Evolutionary conservation across 2,113 vertebrate species (phyloP).

Genomic region (Channa maculata): DNA sequence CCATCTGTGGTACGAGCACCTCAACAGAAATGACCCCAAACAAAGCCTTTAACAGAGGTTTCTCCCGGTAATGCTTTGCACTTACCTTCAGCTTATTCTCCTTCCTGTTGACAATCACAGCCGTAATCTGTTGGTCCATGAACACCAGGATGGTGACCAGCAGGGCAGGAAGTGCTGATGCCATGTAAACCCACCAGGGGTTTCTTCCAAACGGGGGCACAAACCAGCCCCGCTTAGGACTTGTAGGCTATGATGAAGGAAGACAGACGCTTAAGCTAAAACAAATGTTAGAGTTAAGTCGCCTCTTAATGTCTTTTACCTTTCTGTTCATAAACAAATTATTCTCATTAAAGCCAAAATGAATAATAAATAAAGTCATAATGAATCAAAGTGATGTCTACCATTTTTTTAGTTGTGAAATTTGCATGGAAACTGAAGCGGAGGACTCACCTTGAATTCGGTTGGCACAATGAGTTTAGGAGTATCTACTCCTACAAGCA

Average conservation of each 20-base stretch:
- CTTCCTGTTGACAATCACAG: slow-evolving; percentile 98
- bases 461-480: slow-evolving; percentile 97
- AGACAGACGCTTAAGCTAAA: no score
- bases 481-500: slow-evolving; percentile 94
- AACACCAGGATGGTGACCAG: slow-evolving; percentile 98
- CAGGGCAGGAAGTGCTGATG: slow-evolving; percentile 91
- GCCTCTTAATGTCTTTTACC: no score
- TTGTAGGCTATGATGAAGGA: slow-evolving; percentile 88
- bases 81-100: slow-evolving; percentile 96
- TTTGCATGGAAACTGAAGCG: background rate
- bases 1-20: no score
- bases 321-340: no score
- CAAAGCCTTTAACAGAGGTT: no score
- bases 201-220: slow-evolving; percentile 95
- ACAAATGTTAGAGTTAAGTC: no score
- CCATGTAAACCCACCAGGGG: slow-evolving; percentile 98
- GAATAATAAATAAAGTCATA: no score
- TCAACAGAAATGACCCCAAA: no score
- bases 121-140: slow-evolving; percentile 99
- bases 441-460: slow-evolving; percentile 92
- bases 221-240: slow-evolving; percentile 93
- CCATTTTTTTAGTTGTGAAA: no score
- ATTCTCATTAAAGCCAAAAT: no score
- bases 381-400: no score
- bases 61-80: background rate